Base-by-base conservation (phyloP, 2,888 invertebrate genomes). In the Cyaniris semiargus region DNA sequence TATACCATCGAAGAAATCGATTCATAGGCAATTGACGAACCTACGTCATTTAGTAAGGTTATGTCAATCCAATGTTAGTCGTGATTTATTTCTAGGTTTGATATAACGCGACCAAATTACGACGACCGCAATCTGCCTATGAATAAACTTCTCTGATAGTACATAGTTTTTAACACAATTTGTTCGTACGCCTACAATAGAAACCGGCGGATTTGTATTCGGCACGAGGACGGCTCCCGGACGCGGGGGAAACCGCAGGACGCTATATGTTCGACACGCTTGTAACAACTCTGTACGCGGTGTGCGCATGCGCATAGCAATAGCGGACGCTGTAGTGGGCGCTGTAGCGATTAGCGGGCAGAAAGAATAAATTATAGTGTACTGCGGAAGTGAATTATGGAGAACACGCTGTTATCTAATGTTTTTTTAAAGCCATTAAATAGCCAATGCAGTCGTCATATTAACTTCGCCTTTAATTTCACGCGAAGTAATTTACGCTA, bases 231-330 rank as follows among this genome's bases (percentile, higher is more conserved):
- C 66, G 66, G 27, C 15, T 31, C 66, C 27, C 66, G 27, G 27
- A 27, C 66, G 66, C 66, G 66, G 66, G 66, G 23, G 66, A 66
- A 66, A 66, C 66, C 66, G 31, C 66, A 66, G 66, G 66, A 66
- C 66, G 66, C 66, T 27, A 66, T 66, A 7, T 27, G 66, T 66
- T 66, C 31, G 66, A 66, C 66, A 66, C 66, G 66, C 27, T 66
- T 18, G 15, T 18, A 23, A 27, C 66, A 66, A 66, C 66, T 66
- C 66, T 66, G 27, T 66, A 15, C 7, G 21, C 58, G 60, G 60
- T 23, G 31, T 31, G 66, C 27, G 5, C 31, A 66, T 15, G 66
- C 27, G 27, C 66, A 44, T 44, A 44, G 44, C 44, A 44, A 3
- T 44, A 44, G 44, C 44, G 44, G 27, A 27, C 18, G 66, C 66